Conservation (phyloP, 2,797 vertebrate genomes). For the Champsocephalus gunnari region DNA sequence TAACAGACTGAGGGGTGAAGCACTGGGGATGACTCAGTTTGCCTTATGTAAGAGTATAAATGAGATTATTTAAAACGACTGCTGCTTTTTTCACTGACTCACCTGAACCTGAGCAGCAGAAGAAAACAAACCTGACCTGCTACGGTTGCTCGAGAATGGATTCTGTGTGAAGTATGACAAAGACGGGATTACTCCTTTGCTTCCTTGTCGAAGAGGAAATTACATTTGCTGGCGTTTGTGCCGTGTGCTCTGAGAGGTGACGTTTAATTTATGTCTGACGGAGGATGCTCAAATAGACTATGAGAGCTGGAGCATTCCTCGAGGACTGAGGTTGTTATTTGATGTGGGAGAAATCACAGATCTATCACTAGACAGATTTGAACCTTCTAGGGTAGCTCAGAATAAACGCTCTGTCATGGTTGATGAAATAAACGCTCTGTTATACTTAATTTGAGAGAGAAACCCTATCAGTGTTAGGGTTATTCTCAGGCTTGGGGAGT, state of each 20-base stretch:
- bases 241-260: constrained; percentile 31
- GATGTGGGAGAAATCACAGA: constrained; percentile 42
- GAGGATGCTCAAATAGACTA: constrained; percentile 56
- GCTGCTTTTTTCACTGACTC: constrained; percentile 30
- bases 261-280: constrained; percentile 36
- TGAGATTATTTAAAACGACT: constrained; percentile 26
- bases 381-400: constrained; percentile 19
- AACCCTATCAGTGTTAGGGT: neutral
- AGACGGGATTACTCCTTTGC: constrained; percentile 29
- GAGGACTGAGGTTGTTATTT: constrained; percentile 51
- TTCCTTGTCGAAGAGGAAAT: constrained; percentile 28
- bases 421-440: constrained; percentile 27
- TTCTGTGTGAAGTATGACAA: constrained; percentile 6
- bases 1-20: constrained; percentile 43
- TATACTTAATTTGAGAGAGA: neutral
- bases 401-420: constrained; percentile 34
- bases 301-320: constrained; percentile 45
- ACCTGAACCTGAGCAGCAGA: constrained; percentile 25
- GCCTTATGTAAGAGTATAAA: constrained; percentile 60
- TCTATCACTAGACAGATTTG: constrained; percentile 29
- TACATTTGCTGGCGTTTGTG: constrained; percentile 28
- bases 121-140: constrained; percentile 29
- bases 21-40: constrained; percentile 53
- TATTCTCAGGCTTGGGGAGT: neutral
- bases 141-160: neutral